These are phyloP conservation scores for Troilus luridus DNA, from an alignment of 2,888 invertebrate genomes.

Conservation along the genomic window DNA sequence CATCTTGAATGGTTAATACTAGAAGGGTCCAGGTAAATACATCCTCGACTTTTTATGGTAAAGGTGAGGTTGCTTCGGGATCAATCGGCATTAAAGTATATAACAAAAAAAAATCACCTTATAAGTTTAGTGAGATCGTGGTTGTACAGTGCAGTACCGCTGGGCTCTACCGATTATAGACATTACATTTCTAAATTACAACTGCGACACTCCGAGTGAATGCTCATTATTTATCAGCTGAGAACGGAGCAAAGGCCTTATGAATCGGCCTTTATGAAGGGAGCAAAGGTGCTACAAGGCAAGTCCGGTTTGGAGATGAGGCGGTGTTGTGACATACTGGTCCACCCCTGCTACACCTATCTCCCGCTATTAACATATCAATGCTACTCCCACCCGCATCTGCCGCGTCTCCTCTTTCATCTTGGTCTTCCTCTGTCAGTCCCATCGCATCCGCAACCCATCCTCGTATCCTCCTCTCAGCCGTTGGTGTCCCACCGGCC, in stretches of 20 bases:
- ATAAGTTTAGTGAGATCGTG: no score
- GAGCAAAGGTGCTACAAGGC: background rate
- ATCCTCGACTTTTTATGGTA: no score
- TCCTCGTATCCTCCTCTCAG: background rate
- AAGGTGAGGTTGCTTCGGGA: no score
- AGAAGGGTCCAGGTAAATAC: no score
- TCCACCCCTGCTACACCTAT: background rate
- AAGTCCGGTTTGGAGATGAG: conserved; percentile 33
- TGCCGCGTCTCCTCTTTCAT: conserved; percentile 44
- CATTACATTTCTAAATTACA: background rate
- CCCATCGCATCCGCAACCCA: background rate
- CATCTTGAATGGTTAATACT: no score
- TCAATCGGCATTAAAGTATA: no score
- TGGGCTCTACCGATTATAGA: background rate
- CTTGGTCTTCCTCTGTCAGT: conserved; percentile 16
- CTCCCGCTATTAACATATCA: background rate
- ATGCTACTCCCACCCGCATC: conserved; percentile 36
- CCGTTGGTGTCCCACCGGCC: background rate
- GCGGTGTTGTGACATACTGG: conserved; percentile 30
- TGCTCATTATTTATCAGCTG: background rate
- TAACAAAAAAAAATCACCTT: no score
- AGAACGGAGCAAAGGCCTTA: no score
- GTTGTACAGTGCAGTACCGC: no score
- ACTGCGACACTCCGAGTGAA: background rate
- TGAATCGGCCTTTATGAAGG: background rate